Evolutionary conservation across 92 coral and sea anemone species (phyloP).

Genomic region (Ricordea florida): DNA sequence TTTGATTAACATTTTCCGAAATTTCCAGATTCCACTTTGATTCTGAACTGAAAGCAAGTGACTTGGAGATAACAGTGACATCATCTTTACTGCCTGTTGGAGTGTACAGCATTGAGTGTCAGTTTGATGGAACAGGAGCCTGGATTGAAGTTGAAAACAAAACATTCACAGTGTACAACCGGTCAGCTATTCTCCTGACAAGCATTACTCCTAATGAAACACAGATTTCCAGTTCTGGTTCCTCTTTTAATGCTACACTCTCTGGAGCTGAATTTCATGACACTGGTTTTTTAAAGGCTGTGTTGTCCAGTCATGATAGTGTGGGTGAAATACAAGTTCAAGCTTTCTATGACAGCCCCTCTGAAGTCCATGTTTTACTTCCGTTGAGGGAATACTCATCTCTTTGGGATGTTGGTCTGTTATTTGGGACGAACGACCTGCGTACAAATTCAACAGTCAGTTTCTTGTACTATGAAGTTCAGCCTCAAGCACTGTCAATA

Average conservation of each 20-base stretch:
- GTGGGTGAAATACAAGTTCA: conserved; percentile 42
- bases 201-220: conserved; percentile 52
- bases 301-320: no score
- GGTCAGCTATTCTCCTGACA: conserved; percentile 39
- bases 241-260: conserved; percentile 37
- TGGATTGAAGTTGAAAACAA: not conserved
- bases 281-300: conserved; percentile 68
- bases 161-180: conserved; percentile 67
- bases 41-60: not conserved
- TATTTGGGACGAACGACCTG: conserved; percentile 54
- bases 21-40: not conserved
- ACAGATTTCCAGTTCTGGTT: conserved; percentile 17
- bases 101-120: conserved; percentile 45
- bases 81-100: conserved; percentile 34
- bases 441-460: not conserved
- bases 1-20: not conserved
- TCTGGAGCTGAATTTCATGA: conserved; percentile 78
- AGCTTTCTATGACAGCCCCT: conserved; percentile 40
- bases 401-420: conserved; percentile 30
- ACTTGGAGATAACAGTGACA: not conserved
- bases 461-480: conserved; percentile 44
- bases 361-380: conserved; percentile 48
- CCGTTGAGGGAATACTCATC: conserved; percentile 33
- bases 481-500: conserved; percentile 24
- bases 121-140: conserved; percentile 40